Evolutionary conservation across 92 coral and sea anemone species (phyloP).

Genomic region (Heliopora coerulea): DNA sequence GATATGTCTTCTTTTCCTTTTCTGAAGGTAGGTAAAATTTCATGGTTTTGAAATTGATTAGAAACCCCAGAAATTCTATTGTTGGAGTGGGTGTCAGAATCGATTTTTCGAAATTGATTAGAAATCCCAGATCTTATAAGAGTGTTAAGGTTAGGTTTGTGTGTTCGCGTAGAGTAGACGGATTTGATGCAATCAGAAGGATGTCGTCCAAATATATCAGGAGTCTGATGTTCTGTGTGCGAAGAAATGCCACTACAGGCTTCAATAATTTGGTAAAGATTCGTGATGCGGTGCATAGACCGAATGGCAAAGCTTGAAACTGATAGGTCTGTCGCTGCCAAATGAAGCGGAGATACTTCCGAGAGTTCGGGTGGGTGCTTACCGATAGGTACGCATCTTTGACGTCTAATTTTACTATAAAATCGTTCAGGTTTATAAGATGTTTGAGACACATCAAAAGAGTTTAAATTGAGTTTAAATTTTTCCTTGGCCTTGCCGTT

Average conservation of each 20-base stretch:
- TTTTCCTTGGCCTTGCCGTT: neutral
- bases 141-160: conserved; percentile 30
- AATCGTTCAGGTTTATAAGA: conserved; percentile 50
- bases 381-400: conserved; percentile 56
- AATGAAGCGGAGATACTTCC: conserved; percentile 48
- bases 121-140: conserved; percentile 45
- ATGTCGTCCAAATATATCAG: conserved; percentile 55
- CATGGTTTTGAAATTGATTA: conserved; percentile 40
- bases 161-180: conserved; percentile 29
- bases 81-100: conserved; percentile 31
- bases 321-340: conserved; percentile 47
- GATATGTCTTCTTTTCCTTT: conserved; percentile 27
- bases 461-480: neutral
- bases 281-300: conserved; percentile 45
- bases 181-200: conserved; percentile 41
- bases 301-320: conserved; percentile 45
- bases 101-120: conserved; percentile 45
- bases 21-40: conserved; percentile 30
- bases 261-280: conserved; percentile 39
- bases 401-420: conserved; percentile 52
- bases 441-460: conserved; percentile 44
- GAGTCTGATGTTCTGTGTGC: conserved; percentile 43
- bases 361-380: conserved; percentile 42
- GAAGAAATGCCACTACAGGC: conserved; percentile 53
- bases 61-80: conserved; percentile 44